Evolutionary conservation across 2,113 vertebrate species (phyloP), one percentile per base, ranked within the genome.

Genomic region (Spermophilus dauricus): DNA sequence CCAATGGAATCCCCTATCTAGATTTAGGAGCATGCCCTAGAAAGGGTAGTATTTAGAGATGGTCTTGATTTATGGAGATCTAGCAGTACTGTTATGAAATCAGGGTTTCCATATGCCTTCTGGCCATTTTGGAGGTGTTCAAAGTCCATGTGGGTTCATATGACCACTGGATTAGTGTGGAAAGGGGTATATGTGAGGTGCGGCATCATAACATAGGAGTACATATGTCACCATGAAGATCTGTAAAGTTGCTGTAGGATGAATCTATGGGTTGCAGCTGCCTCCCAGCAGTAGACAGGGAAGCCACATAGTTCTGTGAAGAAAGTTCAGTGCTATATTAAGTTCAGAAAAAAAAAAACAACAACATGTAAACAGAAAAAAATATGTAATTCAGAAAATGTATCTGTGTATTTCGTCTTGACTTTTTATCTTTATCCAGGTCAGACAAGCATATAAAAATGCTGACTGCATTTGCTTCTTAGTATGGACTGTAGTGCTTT

Each of bases 401-500:
- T 51, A 18, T 89, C 63, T 56, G 2, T 73, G 30, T 63, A 20
- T 80, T 85, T 92, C 75, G 93, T 86, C 28, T 89, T 81, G 75
- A 67, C 70, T 95, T 95, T 89, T 86, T 75, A 80, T 80, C 84
- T 89, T 96, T 95, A 67, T 81, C 51, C 42, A 87, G 48, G 37
- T 81, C 92, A 89, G 76, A 53, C 28, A 90, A 75, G 73, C 18
- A 34, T 81, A 82, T 81, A 75, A 86, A 97, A 95, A 95, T 73
- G 86, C 86, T 75, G 65, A 92, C 86, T 91, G 78, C 39, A 69
- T 92, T 91, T 93, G 34, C 91, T 93, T n/a, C 80, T 98, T 39
- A 77, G 83, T 77, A 48, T 67, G 83, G 86, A 86, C 76, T 45
- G 34, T 56, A 61, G 28, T 89, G 53, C 56, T 94, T 95, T 85